Percentiles rank a stretch among this genome's conserved stretches.
Evolutionary conservation across 2,888 invertebrate genomes (phyloP).

Genomic region (Aleiodes alternator): DNA sequence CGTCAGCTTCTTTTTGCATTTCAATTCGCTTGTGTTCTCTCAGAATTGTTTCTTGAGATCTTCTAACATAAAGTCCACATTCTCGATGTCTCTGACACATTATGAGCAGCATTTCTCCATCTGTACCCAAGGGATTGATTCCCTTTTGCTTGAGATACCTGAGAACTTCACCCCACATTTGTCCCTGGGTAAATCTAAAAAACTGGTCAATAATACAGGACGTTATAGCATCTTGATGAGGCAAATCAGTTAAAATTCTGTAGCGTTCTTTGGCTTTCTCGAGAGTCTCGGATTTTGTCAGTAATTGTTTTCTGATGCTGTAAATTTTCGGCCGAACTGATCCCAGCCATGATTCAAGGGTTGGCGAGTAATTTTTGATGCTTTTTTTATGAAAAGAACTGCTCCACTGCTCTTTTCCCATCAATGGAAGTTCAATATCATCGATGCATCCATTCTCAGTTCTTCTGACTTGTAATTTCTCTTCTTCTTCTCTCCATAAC

Average conservation of each 20-base stretch:
- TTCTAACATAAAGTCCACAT: slow-evolving; percentile 70
- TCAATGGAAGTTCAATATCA: slow-evolving; percentile 72
- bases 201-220: slow-evolving; percentile 74
- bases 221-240: slow-evolving; percentile 72
- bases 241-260: slow-evolving; percentile 67
- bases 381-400: slow-evolving; percentile 63
- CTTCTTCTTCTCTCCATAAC: slow-evolving; percentile 75
- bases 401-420: slow-evolving; percentile 73
- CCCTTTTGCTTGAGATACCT: slow-evolving; percentile 69
- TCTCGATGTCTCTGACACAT: slow-evolving; percentile 70
- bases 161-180: slow-evolving; percentile 75
- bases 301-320: slow-evolving; percentile 72
- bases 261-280: slow-evolving; percentile 72
- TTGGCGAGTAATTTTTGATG: slow-evolving; percentile 66
- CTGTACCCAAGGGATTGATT: slow-evolving; percentile 70
- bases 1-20: slow-evolving; percentile 66
- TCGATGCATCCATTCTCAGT: slow-evolving; percentile 68
- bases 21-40: slow-evolving; percentile 65
- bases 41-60: slow-evolving; percentile 68
- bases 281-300: slow-evolving; percentile 66
- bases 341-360: slow-evolving; percentile 72
- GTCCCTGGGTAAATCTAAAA: slow-evolving; percentile 74
- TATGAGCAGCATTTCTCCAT: slow-evolving; percentile 69
- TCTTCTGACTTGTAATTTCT: slow-evolving; percentile 66
- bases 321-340: slow-evolving; percentile 76